Conservation (phyloP, 2,888 invertebrate genomes). For the Dioctria rufipes region DNA sequence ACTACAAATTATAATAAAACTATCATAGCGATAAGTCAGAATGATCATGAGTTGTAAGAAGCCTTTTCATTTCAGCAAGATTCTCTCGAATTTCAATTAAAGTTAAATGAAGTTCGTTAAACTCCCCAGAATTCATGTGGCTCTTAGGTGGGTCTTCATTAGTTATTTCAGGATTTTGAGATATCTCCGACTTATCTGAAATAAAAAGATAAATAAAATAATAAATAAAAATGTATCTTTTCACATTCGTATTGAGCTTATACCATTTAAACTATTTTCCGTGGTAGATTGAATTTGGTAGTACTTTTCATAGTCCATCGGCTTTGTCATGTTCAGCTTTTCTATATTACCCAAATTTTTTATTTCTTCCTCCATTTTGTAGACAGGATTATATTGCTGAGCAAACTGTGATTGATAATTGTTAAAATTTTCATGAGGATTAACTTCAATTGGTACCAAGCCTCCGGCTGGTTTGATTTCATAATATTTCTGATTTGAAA, state of each 20-base stretch:
- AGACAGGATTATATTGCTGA: too few relatives aligned
- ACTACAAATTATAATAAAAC: too few relatives aligned
- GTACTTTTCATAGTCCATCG: too few relatives aligned
- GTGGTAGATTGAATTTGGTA: too few relatives aligned
- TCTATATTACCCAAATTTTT: too few relatives aligned
- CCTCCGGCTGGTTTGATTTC: too few relatives aligned
- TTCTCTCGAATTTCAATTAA: constrained; percentile 7
- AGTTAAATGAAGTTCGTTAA: not conserved
- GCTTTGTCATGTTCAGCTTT: too few relatives aligned
- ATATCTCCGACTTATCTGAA: not conserved
- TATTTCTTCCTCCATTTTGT: too few relatives aligned
- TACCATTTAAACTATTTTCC: not conserved
- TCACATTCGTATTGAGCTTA: not conserved
- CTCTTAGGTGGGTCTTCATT: not conserved
- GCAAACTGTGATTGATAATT: too few relatives aligned
- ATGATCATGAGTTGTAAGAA: not conserved
- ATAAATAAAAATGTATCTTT: not conserved
- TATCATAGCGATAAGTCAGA: not conserved
- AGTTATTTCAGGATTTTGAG: not conserved
- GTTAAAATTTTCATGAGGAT: too few relatives aligned
- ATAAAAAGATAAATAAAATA: not conserved
- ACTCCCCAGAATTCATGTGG: not conserved
- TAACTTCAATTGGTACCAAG: too few relatives aligned
- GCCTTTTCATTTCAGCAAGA: constrained; percentile 28
- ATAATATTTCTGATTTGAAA: too few relatives aligned